A percentile compares a stretch with the other conserved stretches of the same genome.
Conservation (phyloP, 2,888 invertebrate species). For the Steinernema hermaphroditum region DNA sequence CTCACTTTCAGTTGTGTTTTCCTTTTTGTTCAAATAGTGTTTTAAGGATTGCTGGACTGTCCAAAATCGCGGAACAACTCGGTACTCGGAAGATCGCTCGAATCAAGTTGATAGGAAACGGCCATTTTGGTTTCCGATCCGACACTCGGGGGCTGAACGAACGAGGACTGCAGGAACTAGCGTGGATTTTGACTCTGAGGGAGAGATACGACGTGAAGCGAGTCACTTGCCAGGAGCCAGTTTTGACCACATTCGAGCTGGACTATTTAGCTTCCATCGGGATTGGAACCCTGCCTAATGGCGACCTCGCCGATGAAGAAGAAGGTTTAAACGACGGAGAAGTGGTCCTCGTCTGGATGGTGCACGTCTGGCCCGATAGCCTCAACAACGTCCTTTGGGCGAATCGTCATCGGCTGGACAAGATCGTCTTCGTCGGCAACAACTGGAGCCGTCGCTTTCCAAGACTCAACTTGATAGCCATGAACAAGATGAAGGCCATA, state of each 20-base stretch:
- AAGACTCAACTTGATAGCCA: neutral
- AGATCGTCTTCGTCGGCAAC: neutral
- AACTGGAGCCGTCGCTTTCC: neutral
- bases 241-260: neutral
- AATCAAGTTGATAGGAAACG: neutral
- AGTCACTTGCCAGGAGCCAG: neutral
- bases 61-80: neutral
- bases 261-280: neutral
- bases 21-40: too few relatives aligned
- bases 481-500: neutral
- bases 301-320: neutral
- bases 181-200: neutral
- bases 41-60: neutral
- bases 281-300: neutral
- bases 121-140: neutral
- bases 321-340: neutral
- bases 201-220: neutral
- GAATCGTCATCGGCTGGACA: neutral
- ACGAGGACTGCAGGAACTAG: neutral
- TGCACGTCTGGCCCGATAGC: neutral
- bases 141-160: neutral
- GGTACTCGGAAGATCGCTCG: neutral
- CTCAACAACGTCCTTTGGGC: constrained; percentile 3
- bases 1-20: too few relatives aligned
- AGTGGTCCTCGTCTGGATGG: neutral